Base-by-base conservation (phyloP, 1,140 invertebrate species). In the Cydia amplana region DNA sequence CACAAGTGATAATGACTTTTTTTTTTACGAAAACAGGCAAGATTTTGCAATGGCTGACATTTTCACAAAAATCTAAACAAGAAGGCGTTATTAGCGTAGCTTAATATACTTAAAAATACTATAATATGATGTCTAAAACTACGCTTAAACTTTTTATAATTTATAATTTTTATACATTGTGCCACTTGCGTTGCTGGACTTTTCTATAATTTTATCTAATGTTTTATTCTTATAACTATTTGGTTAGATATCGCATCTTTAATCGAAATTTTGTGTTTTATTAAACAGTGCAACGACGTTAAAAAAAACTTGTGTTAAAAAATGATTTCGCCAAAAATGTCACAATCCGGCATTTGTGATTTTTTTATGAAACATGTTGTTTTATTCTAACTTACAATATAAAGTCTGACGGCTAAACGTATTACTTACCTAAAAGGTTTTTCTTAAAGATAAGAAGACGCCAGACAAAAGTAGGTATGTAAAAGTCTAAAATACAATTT, bases 321-420 rank as follows among this genome's bases (percentile, higher is more conserved):
- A 55, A 55, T 7, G 16, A n/a, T 55, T 55, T 55, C 12, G 43
- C 43, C 12, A 46, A 46, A 46, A 46, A 16, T 16, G 43, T 4
- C 43, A 55, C 10, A 55, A 55, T 18, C 14, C 18, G 49, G n/a
- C 4, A 18, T 18, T 4, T 20, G 55, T 12, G n/a, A 60, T 23
- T 60, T 32, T 60, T 1, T 23, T 28, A 60, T 23, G 3, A 12
- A 60, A 60, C 6, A 18, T 18, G 43, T 55, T 16, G 67, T 70
- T 36, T 72, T 75, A 51, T 28, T 28, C 40, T 36, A 75, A 20
- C 51, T 75, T 72, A 75, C 64, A 72, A 49, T 70, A 51, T 72
- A 43, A 60, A 72, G 67, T 63, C 46, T 16, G 64, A 49, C 65
- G 43, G 23, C 36, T 63, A 74, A 20, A 70, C 55, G 14, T 32